phyloP scores from a whole-genome alignment of 2,797 vertebrate genomes.

The Danio jaintianensis region DNA sequence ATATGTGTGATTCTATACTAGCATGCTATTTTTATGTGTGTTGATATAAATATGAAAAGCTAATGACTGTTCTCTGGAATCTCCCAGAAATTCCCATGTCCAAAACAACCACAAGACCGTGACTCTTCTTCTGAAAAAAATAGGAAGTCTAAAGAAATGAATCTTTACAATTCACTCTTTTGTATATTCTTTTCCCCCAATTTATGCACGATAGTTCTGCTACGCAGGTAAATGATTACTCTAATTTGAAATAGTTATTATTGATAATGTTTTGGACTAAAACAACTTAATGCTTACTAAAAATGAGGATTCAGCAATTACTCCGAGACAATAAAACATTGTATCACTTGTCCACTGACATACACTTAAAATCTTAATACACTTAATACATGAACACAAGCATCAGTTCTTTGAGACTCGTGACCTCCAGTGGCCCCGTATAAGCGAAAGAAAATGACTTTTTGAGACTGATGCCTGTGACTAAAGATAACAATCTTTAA shows the following conservation, averaged over 20 bases:
- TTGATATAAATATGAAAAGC: conserved; percentile 27
- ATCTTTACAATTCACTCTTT: neutral
- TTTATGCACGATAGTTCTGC: neutral
- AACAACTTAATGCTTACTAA: neutral
- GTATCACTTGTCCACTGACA: neutral
- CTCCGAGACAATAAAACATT: neutral
- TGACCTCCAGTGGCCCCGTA: too few relatives aligned
- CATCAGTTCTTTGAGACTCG: too few relatives aligned
- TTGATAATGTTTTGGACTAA: neutral
- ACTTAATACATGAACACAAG: neutral
- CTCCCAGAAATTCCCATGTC: conserved; percentile 11
- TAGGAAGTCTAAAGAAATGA: neutral
- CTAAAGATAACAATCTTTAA: neutral
- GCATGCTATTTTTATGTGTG: neutral
- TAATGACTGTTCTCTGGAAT: conserved; percentile 31
- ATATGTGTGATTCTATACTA: neutral
- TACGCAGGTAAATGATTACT: neutral
- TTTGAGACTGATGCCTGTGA: neutral
- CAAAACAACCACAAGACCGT: conserved; percentile 41
- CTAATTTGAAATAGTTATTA: neutral
- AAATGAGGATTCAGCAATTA: neutral
- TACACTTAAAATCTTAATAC: neutral
- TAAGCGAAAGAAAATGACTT: too few relatives aligned
- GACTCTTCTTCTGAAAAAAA: neutral
- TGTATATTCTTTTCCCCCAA: too few relatives aligned